Evolutionary conservation across 2,888 invertebrate genomes (phyloP), one percentile per base, ranked within the genome.

Genomic region (Phoronis australis): DNA sequence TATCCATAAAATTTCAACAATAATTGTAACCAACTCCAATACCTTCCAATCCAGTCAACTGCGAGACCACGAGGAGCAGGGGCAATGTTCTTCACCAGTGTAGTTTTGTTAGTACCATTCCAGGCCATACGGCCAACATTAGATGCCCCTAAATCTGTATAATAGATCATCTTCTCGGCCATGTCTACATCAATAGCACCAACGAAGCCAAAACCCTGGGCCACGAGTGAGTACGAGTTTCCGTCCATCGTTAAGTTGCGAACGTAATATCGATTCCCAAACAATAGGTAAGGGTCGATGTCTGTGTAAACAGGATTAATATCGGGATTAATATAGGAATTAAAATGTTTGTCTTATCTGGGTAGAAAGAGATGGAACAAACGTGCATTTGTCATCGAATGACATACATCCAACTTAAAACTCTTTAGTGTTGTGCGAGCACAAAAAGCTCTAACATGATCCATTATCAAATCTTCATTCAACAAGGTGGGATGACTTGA

Each of bases 201-300:
- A 0, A 94, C 95, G 72, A 96, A 97, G 81, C 93, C 88, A 22
- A 97, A 83, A 71, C 96, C 96, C 76, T 94, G 93, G 67, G 93
- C 90, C 23, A 80, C 70, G 66, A 94, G 85, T 18, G 94, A 81
- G 73, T 95, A 95, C 9, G 83, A 80, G 3, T 83, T 79, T 0
- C 92, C 96, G 71, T 96, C 95, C 0, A 86, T 82, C 0, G 94
- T 90, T 85, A 99, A 89, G 68, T 96, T 95, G 46, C 97, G 82
- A 1, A 99, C 87, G 77, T 99, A 99, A 76, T 97, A 97, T 69
- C 95, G 93, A 74, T 99, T 99, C 15, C 94, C 73, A 51, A 79
- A 78, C 39, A 77, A 62, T 24, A 79, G 61, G 73, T 75, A 76
- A 1, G 76, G 70, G 21, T 73, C 67, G 2, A 65, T 60, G 41